phyloP scores from a whole-genome alignment of 64 coral and sea anemone genomes.

The Actinia equina region DNA sequence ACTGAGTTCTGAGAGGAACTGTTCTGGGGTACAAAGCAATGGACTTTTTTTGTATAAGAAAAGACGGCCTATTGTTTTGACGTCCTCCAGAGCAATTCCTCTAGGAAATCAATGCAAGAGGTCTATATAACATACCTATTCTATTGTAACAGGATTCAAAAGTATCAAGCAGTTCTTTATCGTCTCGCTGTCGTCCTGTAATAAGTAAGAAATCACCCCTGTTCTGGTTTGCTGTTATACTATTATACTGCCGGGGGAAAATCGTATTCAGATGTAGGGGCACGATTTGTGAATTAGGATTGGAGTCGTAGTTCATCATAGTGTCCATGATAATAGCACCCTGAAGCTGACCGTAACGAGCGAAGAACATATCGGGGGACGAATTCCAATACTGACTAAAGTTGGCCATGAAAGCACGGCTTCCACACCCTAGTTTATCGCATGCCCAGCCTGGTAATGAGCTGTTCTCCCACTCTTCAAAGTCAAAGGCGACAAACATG shows the following conservation, averaged over 20 bases:
- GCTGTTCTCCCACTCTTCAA: constrained; percentile 57
- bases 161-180: neutral
- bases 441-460: constrained; percentile 1
- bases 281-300: constrained; percentile 46
- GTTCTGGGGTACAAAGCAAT: too few species aligned
- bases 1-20: too few species aligned
- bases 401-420: too few species aligned
- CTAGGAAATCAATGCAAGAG: too few species aligned
- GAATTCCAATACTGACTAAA: too few species aligned
- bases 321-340: constrained; percentile 70
- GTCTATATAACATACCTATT: too few species aligned
- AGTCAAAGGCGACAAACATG: constrained; percentile 69
- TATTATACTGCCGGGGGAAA: neutral
- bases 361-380: too few species aligned
- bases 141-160: too few species aligned
- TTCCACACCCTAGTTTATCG: too few species aligned
- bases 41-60: too few species aligned
- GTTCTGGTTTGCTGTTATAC: neutral
- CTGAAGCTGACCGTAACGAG: neutral
- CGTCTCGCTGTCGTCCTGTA: constrained; percentile 24
- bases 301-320: constrained; percentile 67
- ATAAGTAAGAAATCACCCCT: constrained; percentile 60
- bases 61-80: too few species aligned
- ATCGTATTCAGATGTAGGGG: rapidly evolving
- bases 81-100: too few species aligned